These are phyloP conservation scores for Trypoxylus dichotomus DNA, from an alignment of 1,140 invertebrate species.

Conservation along the genomic window DNA sequence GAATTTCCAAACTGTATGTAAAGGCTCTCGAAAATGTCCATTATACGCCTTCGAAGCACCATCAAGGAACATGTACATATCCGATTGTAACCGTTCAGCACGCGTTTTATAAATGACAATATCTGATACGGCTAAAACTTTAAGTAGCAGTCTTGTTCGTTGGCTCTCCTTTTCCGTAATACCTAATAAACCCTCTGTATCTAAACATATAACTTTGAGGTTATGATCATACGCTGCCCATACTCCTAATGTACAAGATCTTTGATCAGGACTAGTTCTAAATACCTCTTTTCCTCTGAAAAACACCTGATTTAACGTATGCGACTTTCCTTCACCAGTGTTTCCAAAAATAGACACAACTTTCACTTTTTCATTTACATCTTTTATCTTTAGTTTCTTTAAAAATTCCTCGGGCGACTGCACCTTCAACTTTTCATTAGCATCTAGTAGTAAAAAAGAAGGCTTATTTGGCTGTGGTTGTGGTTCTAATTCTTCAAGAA, in stretches of 20 bases:
- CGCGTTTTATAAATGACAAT: conserved; percentile 79
- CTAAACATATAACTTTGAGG: conserved; percentile 72
- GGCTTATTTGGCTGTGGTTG: conserved; percentile 20
- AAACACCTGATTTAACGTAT: conserved; percentile 80
- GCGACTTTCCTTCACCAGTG: conserved; percentile 84
- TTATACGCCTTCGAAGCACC: conserved; percentile 76
- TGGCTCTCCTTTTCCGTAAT: conserved; percentile 70
- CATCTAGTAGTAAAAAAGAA: conserved; percentile 30
- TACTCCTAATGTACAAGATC: conserved; percentile 77
- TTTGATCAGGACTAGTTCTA: conserved; percentile 70
- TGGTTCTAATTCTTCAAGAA: conserved; percentile 21
- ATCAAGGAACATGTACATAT: conserved; percentile 80
- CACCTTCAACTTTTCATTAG: conserved; percentile 30
- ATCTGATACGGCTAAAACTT: conserved; percentile 80
- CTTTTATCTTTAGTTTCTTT: conserved; percentile 20
- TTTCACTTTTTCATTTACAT: conserved; percentile 62
- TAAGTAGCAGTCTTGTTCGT: conserved; percentile 73
- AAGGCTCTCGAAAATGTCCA: conserved; percentile 69
- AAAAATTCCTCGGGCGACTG: conserved; percentile 30
- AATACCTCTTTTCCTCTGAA: conserved; percentile 77
- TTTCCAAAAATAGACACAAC: conserved; percentile 88
- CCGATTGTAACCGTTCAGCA: conserved; percentile 75
- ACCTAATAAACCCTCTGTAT: conserved; percentile 75
- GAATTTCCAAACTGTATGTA: conserved; percentile 45
- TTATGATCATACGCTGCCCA: conserved; percentile 75